Conservation (phyloP, 2,113 vertebrate genomes). For the Arenaria interpres region DNA sequence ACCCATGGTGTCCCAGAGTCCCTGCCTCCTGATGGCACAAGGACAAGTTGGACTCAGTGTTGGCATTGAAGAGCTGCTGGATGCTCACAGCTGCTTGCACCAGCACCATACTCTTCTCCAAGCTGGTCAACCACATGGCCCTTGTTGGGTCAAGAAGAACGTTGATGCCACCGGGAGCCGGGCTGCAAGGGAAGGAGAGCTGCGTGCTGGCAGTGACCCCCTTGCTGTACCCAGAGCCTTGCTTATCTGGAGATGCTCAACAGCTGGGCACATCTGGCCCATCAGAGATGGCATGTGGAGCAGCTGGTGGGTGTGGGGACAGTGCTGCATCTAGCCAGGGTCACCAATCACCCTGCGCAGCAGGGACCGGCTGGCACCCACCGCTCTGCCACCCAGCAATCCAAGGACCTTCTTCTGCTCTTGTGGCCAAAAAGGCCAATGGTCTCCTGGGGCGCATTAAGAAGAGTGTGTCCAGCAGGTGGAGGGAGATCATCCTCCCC, state of each 20-base stretch:
- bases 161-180: neutral
- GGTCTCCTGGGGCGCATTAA: too few relatives aligned
- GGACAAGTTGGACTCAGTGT: neutral
- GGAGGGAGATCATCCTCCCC: too few relatives aligned
- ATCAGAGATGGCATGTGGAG: neutral
- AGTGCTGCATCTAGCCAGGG: too few relatives aligned
- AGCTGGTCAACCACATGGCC: neutral
- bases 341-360: neutral
- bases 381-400: neutral
- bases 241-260: neutral
- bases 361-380: neutral
- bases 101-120: neutral
- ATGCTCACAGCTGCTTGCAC: neutral
- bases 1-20: neutral
- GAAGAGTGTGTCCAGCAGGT: too few relatives aligned
- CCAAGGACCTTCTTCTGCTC: too few relatives aligned
- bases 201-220: neutral
- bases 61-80: neutral
- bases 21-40: too few relatives aligned
- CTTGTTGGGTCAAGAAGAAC: neutral
- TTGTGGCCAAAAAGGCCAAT: too few relatives aligned
- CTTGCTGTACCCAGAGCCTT: neutral
- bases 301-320: neutral
- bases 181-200: neutral
- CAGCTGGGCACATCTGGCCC: neutral